Percentiles rank a stretch among this genome's conserved stretches.
These are phyloP conservation scores for Ostrea edulis DNA, from an alignment of 1,140 invertebrate genomes.

Conservation along the genomic window DNA sequence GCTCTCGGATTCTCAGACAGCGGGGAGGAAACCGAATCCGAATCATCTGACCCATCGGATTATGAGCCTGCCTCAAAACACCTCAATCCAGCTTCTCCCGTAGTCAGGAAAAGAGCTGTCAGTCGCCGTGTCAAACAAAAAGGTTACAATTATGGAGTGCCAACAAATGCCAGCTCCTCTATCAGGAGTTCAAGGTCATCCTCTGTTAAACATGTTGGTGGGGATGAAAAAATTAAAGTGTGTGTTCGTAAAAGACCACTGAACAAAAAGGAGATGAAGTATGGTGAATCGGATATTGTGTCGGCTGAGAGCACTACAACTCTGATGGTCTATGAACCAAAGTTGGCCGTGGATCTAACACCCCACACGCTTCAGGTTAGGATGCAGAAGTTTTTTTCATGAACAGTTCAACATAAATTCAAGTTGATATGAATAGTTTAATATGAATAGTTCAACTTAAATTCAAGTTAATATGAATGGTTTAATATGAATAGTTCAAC, in stretches of 20 bases:
- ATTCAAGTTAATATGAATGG: too few relatives aligned
- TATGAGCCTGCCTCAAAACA: conserved; percentile 68
- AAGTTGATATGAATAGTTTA: too few relatives aligned
- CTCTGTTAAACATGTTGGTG: conserved; percentile 37
- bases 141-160: conserved; percentile 78
- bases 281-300: conserved; percentile 94
- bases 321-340: conserved; percentile 97
- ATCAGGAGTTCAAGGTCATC: conserved; percentile 50
- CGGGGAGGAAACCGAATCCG: conserved; percentile 49
- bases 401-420: too few relatives aligned
- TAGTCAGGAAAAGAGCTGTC: conserved; percentile 57
- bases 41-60: conserved; percentile 60
- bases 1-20: conserved; percentile 50
- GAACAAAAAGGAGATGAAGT: conserved; percentile 87
- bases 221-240: conserved; percentile 88
- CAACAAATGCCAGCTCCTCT: conserved; percentile 49
- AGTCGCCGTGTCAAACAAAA: conserved; percentile 66
- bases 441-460: too few relatives aligned
- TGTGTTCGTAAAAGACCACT: conserved; percentile 97
- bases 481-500: too few relatives aligned
- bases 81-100: conserved; percentile 56
- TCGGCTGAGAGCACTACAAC: conserved; percentile 95
- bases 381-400: too few relatives aligned
- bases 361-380: conserved; percentile 86
- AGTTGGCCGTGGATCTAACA: conserved; percentile 97